A percentile compares a stretch with the other conserved stretches of the same genome.
phyloP scores from a whole-genome alignment of 2,797 vertebrate genomes.

The Pantherophis alleghaniensis region DNA sequence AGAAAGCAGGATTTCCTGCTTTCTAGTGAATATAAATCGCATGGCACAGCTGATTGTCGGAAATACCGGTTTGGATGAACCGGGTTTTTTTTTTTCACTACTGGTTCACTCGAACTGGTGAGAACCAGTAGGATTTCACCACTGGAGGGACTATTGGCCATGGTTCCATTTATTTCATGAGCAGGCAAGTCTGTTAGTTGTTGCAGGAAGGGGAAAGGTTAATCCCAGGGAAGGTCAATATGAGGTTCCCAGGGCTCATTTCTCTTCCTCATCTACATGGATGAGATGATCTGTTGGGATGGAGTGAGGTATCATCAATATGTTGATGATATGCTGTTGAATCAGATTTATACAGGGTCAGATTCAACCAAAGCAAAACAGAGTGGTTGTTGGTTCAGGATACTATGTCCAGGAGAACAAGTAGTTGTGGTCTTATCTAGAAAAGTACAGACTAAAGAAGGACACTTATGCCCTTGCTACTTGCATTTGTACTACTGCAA shows the following conservation, averaged over 20 bases:
- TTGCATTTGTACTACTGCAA: neutral
- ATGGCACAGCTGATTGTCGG: too few relatives aligned
- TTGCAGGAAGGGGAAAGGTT: neutral
- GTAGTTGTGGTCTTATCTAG: neutral
- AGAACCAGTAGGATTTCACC: too few relatives aligned
- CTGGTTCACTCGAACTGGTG: too few relatives aligned
- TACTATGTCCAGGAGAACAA: neutral
- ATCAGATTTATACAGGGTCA: neutral
- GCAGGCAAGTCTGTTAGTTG: neutral
- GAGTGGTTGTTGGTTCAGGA: neutral
- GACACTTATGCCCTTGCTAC: neutral
- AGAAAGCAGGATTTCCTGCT: too few relatives aligned
- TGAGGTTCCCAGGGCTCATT: neutral
- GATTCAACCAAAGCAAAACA: neutral
- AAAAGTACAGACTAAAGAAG: neutral
- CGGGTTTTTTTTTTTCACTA: too few relatives aligned
- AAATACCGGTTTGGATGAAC: too few relatives aligned
- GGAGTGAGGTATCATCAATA: neutral
- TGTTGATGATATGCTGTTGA: neutral
- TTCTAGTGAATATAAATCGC: too few relatives aligned
- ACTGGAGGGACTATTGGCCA: neutral
- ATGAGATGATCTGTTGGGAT: neutral
- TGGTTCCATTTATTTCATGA: neutral
- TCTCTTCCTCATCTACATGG: neutral
- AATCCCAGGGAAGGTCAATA: neutral